These are phyloP conservation scores for Agrotis clavis DNA, from an alignment of 2,888 invertebrate species.

Conservation along the genomic window DNA sequence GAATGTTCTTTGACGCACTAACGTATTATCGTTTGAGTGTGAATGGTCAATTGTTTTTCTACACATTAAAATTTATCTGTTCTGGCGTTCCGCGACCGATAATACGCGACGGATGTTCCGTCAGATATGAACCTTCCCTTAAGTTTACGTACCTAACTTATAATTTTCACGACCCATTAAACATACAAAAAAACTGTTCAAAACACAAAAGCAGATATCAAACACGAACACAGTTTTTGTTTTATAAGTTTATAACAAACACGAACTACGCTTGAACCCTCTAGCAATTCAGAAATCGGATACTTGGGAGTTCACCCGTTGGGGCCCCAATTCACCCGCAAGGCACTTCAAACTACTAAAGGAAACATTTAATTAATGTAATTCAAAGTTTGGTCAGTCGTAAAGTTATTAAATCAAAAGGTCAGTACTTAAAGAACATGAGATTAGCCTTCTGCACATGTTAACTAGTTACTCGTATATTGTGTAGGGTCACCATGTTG, in stretches of 20 bases:
- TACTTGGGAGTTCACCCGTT: slow-evolving; percentile 44
- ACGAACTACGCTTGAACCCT: slow-evolving; percentile 40
- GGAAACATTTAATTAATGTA: slow-evolving; percentile 73
- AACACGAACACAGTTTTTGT: slow-evolving; percentile 40
- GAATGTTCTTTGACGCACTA: too few species aligned
- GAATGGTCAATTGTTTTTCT: too few species aligned
- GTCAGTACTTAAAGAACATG: slow-evolving; percentile 69
- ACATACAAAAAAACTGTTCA: slow-evolving; percentile 16
- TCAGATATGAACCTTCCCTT: too few species aligned
- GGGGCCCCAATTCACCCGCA: slow-evolving; percentile 57
- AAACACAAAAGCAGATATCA: slow-evolving; percentile 40
- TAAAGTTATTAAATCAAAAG: slow-evolving; percentile 78
- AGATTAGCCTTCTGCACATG: slow-evolving; percentile 76
- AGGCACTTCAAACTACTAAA: slow-evolving; percentile 67
- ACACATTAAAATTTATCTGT: too few species aligned
- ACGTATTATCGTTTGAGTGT: too few species aligned
- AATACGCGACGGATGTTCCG: too few species aligned
- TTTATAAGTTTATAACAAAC: slow-evolving; percentile 48
- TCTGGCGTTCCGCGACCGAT: too few species aligned
- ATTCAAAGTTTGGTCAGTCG: slow-evolving; percentile 70
- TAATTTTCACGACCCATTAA: slow-evolving; percentile 14
- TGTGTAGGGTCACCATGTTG: slow-evolving; percentile 59
- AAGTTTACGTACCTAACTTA: too few species aligned
- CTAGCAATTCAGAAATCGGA: slow-evolving; percentile 49
- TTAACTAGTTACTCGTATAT: slow-evolving; percentile 69